phyloP scores from a whole-genome alignment of 2,888 invertebrate species.

The Phortica okadai region DNA sequence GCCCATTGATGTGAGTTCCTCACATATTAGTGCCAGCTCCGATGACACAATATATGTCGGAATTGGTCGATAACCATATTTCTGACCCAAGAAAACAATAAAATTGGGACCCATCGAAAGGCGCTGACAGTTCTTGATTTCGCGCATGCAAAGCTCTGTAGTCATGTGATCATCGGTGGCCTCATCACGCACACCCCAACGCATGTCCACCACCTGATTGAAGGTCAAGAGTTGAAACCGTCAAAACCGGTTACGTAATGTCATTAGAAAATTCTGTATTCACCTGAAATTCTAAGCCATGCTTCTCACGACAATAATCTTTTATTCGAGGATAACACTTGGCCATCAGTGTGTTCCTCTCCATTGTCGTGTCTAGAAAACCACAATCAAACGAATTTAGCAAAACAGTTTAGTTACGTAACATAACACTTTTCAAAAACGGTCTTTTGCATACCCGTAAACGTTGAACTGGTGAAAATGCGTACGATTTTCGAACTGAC shows the following conservation, averaged over 20 bases:
- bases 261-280: slow-evolving; percentile 39
- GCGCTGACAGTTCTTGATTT: slow-evolving; percentile 97
- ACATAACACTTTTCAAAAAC: slow-evolving; percentile 20
- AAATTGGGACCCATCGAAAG: slow-evolving; percentile 99
- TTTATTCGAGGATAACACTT: slow-evolving; percentile 98
- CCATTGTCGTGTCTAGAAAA: slow-evolving; percentile 93
- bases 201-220: slow-evolving; percentile 95
- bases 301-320: slow-evolving; percentile 97
- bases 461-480: slow-evolving; percentile 98
- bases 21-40: slow-evolving; percentile 90
- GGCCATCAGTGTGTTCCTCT: slow-evolving; percentile 97
- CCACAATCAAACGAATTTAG: slow-evolving; percentile 10
- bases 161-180: slow-evolving; percentile 99
- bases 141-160: slow-evolving; percentile 97
- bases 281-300: slow-evolving; percentile 98
- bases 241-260: neutral
- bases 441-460: slow-evolving; percentile 85
- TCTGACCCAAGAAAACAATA: slow-evolving; percentile 97
- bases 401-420: slow-evolving; percentile 44
- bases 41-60: slow-evolving; percentile 96
- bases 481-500: slow-evolving; percentile 98
- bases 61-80: slow-evolving; percentile 98
- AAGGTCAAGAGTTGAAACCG: neutral
- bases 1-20: slow-evolving; percentile 89
- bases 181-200: slow-evolving; percentile 98